Evolutionary conservation across 2,113 vertebrate genomes (phyloP).

Genomic region (Glaucidium brasilianum): DNA sequence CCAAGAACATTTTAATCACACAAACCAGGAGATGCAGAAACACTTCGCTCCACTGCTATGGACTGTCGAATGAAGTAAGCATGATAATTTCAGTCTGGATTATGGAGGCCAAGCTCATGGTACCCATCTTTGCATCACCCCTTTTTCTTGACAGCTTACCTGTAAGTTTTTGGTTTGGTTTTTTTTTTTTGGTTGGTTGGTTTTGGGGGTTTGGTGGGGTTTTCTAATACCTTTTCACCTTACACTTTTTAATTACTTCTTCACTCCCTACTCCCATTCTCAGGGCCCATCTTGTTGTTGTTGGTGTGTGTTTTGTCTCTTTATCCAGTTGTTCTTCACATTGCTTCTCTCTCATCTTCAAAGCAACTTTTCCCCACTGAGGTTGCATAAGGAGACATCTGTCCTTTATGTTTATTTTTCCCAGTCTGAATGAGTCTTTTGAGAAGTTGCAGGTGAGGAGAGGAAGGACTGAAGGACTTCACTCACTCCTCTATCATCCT

Average conservation of each 20-base stretch:
- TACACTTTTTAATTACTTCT: not conserved
- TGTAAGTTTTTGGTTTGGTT: no score
- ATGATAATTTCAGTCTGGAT: not conserved
- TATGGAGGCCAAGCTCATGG: not conserved
- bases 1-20: slow-evolving; percentile 56
- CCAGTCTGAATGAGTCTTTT: not conserved
- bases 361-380: not conserved
- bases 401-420: not conserved
- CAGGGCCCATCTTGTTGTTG: not conserved
- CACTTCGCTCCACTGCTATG: not conserved
- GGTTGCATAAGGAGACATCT: not conserved
- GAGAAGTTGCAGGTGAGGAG: not conserved
- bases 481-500: not conserved
- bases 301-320: not conserved
- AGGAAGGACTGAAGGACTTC: not conserved
- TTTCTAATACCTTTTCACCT: not conserved
- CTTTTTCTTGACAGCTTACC: not conserved
- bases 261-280: not conserved
- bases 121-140: not conserved
- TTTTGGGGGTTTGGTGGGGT: no score
- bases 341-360: not conserved
- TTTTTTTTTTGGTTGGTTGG: no score
- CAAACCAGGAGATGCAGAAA: slow-evolving; percentile 16
- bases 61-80: not conserved
- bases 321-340: not conserved